Conservation (phyloP, 2,113 vertebrate genomes). For the Crotalus tigris region DNA sequence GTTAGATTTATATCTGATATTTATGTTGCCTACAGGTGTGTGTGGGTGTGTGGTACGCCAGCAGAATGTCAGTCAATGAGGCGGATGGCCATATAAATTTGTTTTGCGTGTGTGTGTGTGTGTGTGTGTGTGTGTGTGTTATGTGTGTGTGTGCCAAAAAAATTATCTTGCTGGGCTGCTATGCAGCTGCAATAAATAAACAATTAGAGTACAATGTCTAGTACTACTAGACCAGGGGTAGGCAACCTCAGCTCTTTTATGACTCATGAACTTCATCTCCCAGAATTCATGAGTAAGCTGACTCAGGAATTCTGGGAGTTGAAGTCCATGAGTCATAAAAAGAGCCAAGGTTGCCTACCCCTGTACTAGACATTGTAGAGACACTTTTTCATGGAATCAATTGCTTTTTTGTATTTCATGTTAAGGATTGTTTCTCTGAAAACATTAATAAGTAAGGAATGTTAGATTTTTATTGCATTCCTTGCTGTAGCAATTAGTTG, state of each 20-base stretch:
- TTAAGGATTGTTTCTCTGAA: background rate
- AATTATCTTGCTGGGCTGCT: background rate
- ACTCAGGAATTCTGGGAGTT: too few species aligned
- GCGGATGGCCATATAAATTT: too few species aligned
- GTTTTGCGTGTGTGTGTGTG: too few species aligned
- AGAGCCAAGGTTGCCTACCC: too few species aligned
- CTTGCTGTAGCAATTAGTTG: background rate
- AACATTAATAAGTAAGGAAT: background rate
- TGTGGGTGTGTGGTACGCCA: too few species aligned
- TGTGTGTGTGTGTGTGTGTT: too few species aligned
- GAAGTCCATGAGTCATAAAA: too few species aligned
- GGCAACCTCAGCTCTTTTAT: too few species aligned
- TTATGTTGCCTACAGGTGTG: background rate
- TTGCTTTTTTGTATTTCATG: background rate
- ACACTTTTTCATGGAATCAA: background rate
- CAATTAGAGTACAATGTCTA: background rate
- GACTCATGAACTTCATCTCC: too few species aligned
- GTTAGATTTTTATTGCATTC: background rate
- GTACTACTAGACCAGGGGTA: background rate
- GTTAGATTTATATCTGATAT: background rate
- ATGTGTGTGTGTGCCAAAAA: too few species aligned
- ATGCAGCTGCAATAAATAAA: background rate
- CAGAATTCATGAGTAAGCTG: too few species aligned
- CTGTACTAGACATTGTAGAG: background rate
- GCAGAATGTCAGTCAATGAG: too few species aligned